These are phyloP conservation scores for Calephelis nemesis DNA, from an alignment of 1,140 invertebrate genomes.

Conservation along the genomic window DNA sequence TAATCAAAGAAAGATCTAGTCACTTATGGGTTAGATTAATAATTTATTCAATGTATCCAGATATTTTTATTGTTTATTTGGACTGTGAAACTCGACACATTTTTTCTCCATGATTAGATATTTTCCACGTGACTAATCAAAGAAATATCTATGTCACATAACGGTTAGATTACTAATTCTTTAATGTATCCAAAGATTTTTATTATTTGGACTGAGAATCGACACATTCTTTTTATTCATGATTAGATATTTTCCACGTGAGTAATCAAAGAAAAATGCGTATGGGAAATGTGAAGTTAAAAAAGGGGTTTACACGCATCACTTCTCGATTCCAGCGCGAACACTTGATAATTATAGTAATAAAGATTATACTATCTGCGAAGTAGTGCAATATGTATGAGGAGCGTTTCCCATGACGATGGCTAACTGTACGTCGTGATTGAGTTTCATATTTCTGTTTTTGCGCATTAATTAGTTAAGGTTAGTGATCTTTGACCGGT, in stretches of 20 bases:
- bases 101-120: too few species aligned
- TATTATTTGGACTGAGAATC: too few species aligned
- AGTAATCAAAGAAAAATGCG: conserved; percentile 8
- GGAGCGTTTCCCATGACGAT: conserved; percentile 38
- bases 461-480: conserved; percentile 41
- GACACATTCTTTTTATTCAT: background rate
- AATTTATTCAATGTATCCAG: too few species aligned
- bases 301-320: conserved; percentile 21
- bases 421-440: conserved; percentile 38
- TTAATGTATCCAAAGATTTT: too few species aligned
- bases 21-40: too few species aligned
- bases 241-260: background rate
- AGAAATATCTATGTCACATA: too few species aligned
- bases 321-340: conserved; percentile 7
- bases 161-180: too few species aligned
- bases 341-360: conserved; percentile 28
- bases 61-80: too few species aligned
- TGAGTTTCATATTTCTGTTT: conserved; percentile 39
- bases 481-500: conserved; percentile 38
- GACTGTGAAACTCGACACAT: too few species aligned
- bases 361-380: conserved; percentile 32
- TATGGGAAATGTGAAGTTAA: background rate
- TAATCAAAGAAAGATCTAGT: too few species aligned
- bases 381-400: conserved; percentile 43
- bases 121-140: too few species aligned